Base-by-base conservation (phyloP, 2,888 invertebrate species). In the Allophyes oxyacanthae region DNA sequence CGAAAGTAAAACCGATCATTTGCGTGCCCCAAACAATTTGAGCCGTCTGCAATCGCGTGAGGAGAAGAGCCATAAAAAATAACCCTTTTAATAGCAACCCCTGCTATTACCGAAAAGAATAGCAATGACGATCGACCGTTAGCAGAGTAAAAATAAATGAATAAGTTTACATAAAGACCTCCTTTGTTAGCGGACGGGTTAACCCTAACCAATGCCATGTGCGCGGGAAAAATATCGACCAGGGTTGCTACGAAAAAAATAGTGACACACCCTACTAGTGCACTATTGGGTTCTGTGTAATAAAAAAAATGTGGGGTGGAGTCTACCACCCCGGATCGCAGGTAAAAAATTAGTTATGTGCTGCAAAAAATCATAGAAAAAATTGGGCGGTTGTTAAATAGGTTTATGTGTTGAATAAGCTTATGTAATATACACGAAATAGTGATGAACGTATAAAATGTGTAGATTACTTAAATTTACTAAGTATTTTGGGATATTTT, bases 201-300 rank as follows among this genome's bases (percentile, higher is more conserved):
- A 56, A 56, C 64, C 87, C 88, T 83, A 56, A 56, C 64, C 87
- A 88, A 90, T 90, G 85, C 86, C 73, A 75, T 77, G 71, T 68
- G 83, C 83, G 89, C 88, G 88, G 89, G 87, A 90, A 91, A 88
- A 84, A 85, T 92, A 92, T 92, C 83, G 92, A 91, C 84, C 87
- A 64, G 72, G 67, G 84, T 78, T 82, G 85, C 80, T 78, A 64
- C 6, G 11, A 83, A 89, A 91, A 90, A 92, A 92, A 86, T 84
- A 89, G 86, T 85, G 79, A 90, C 89, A 91, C 92, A n/a, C 92
- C 92, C 78, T 72, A 38, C 38, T 48, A 49, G 84, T 83, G 81
- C 82, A 84, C 83, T 87, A 89, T 90, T 89, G 88, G 88, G 81
- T 88, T 91, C 87, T 88, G 77, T 85, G 66, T 53, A 41, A 64